A percentile compares a stretch with the other conserved stretches of the same genome.
These are phyloP conservation scores for Sthenelais limicola DNA, from an alignment of 2,888 invertebrate genomes.

Conservation along the genomic window DNA sequence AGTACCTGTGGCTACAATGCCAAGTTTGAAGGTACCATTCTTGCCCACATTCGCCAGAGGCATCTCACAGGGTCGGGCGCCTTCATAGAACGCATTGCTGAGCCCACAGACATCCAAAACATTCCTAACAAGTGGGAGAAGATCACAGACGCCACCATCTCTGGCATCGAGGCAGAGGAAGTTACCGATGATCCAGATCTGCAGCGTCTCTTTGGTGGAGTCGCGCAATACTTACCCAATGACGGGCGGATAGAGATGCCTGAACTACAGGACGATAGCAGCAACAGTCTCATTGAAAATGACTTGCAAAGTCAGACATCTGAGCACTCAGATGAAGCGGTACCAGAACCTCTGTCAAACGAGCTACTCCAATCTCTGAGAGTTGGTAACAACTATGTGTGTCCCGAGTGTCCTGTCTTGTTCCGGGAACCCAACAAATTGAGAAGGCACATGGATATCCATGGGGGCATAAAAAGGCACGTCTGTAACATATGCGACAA, in stretches of 20 bases:
- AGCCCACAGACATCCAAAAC: not conserved
- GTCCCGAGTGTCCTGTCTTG: constrained; percentile 26
- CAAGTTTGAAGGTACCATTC: constrained; percentile 32
- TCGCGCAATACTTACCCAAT: not conserved
- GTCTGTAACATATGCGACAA: constrained; percentile 21
- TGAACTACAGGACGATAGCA: not conserved
- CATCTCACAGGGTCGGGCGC: not conserved
- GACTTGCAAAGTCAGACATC: constrained; percentile 12
- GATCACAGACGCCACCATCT: not conserved
- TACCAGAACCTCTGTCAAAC: not conserved
- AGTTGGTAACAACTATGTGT: constrained; percentile 25
- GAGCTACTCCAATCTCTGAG: not conserved
- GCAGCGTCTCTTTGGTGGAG: not conserved
- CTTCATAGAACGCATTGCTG: not conserved
- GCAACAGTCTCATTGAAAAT: not conserved
- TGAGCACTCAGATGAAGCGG: constrained; percentile 8
- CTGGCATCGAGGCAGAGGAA: not conserved
- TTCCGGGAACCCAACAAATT: constrained; percentile 17
- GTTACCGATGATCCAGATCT: constrained; percentile 22
- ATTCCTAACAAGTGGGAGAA: constrained; percentile 8
- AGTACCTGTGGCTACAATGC: constrained; percentile 18
- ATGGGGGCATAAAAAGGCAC: constrained; percentile 20
- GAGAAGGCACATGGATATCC: constrained; percentile 15
- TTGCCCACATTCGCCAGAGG: constrained; percentile 24
- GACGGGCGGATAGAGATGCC: not conserved